phyloP scores from a whole-genome alignment of 35 echinoderm and acorn worm species.

The Chiridota heheva region DNA sequence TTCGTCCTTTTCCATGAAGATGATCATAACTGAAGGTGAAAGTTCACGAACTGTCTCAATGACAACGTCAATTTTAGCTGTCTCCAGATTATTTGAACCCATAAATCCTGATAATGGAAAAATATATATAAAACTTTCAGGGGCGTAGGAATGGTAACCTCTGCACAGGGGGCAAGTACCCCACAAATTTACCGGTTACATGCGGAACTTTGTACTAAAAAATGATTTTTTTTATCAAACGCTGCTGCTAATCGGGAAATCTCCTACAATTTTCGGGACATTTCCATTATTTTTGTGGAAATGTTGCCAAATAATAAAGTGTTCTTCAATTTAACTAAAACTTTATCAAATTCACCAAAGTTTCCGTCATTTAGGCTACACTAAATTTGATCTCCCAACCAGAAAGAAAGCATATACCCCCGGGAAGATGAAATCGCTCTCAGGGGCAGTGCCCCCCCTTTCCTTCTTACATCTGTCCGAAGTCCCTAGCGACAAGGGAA shows the following conservation, averaged over 20 bases:
- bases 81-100: slow-evolving; percentile 1
- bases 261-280: neutral
- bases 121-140: neutral
- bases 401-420: no score
- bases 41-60: slow-evolving; percentile 10
- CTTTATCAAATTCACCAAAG: no score
- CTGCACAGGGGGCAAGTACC: neutral
- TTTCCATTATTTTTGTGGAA: neutral
- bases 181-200: neutral
- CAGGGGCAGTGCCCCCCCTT: no score
- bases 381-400: no score
- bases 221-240: neutral
- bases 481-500: no score
- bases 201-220: neutral
- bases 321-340: no score
- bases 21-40: neutral
- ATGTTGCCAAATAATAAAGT: no score
- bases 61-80: slow-evolving; percentile 16
- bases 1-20: slow-evolving; percentile 40
- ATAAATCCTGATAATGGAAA: slow-evolving; percentile 17
- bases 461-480: no score
- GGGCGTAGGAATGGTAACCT: neutral
- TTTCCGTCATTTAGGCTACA: no score
- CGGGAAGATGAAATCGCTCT: no score
- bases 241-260: neutral